Evolutionary conservation across 2,888 invertebrate species (phyloP).

Genomic region (Coenonympha glycerion): DNA sequence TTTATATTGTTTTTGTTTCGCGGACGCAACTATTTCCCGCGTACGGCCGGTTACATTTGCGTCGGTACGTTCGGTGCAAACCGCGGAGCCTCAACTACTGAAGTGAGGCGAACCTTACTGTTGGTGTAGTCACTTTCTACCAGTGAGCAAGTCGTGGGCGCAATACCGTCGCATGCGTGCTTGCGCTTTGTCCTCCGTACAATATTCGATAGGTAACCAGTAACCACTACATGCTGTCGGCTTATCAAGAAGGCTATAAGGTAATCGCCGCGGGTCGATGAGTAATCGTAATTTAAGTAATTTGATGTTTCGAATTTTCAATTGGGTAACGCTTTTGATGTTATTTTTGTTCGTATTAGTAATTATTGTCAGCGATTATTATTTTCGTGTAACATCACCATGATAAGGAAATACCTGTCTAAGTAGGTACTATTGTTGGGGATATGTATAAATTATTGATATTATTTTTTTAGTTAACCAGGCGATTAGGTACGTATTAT

Average conservation of each 20-base stretch:
- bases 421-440: too few species aligned
- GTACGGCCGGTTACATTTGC: conserved; percentile 67
- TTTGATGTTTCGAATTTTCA: background rate
- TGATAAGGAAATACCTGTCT: background rate
- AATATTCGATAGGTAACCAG: too few species aligned
- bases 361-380: background rate
- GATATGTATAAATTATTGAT: too few species aligned
- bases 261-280: background rate
- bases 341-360: background rate
- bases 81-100: conserved; percentile 60
- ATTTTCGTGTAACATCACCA: background rate
- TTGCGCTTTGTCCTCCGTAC: conserved; percentile 29
- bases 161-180: conserved; percentile 39
- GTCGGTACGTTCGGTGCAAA: conserved; percentile 50
- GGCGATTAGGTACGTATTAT: too few species aligned
- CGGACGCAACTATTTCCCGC: conserved; percentile 72
- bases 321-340: background rate
- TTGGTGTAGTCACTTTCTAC: conserved; percentile 67
- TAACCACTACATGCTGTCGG: background rate
- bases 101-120: conserved; percentile 35
- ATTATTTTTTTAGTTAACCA: too few species aligned
- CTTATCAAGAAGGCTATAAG: conserved; percentile 4
- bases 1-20: conserved; percentile 35
- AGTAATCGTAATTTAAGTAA: conserved; percentile 2
- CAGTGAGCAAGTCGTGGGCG: conserved; percentile 46